Percentiles rank a stretch among this genome's conserved stretches.
phyloP scores from a whole-genome alignment of 2,888 invertebrate species.

The Ceriagrion tenellum region DNA sequence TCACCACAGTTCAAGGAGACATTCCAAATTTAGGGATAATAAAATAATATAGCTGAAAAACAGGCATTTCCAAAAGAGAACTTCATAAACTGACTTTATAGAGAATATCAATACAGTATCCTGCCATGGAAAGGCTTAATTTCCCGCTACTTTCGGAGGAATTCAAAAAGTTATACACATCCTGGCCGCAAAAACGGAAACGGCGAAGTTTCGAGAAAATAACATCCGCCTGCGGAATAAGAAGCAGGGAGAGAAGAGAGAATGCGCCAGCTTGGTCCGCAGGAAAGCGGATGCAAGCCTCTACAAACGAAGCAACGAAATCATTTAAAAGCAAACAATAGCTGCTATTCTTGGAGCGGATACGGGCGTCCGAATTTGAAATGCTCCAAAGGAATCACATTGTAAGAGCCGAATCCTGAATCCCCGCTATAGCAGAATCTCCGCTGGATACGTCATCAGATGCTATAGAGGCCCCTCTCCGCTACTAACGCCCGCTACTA shows the following conservation, averaged over 20 bases:
- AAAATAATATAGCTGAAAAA: no score
- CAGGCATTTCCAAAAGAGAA: no score
- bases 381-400: background rate
- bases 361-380: background rate
- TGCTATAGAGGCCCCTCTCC: no score
- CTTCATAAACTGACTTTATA: background rate
- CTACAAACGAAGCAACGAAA: background rate
- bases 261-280: background rate
- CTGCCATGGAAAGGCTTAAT: background rate
- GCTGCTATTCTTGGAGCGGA: constrained; percentile 28
- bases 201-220: constrained; percentile 8
- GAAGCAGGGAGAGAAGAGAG: background rate
- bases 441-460: no score
- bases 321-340: background rate
- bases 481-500: no score
- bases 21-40: background rate
- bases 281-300: background rate
- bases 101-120: no score
- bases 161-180: background rate
- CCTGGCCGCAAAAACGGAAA: constrained; percentile 31
- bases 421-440: no score
- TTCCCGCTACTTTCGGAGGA: background rate
- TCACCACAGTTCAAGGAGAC: no score
- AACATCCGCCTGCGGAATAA: constrained; percentile 12
- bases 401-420: no score